Percentiles rank a stretch among this genome's conserved stretches.
Conservation (phyloP, 2,113 vertebrate genomes). For the Chamaetylas fuelleborni region DNA sequence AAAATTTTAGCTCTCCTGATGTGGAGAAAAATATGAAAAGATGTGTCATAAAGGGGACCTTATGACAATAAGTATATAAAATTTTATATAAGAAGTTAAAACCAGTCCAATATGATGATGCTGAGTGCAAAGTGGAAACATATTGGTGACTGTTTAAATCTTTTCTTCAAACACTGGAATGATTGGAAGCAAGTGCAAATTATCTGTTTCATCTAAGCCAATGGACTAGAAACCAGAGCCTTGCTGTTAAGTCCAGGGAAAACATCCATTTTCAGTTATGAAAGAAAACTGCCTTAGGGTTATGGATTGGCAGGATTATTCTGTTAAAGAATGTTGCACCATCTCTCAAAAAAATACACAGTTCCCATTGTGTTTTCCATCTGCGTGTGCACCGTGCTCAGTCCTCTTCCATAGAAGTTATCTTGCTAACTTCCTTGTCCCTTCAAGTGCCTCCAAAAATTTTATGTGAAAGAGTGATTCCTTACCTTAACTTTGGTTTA, state of each 20-base stretch:
- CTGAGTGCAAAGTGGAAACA: not conserved
- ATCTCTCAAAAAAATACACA: not conserved
- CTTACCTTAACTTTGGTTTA: not conserved
- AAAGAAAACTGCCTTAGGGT: not conserved
- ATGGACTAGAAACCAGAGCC: not conserved
- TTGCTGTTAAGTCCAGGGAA: not conserved
- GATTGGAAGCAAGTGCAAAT: not conserved
- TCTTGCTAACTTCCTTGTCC: not conserved
- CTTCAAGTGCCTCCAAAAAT: not conserved
- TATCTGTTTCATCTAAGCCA: not conserved
- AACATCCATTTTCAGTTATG: not conserved
- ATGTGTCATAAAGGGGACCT: not conserved
- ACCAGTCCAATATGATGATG: not conserved
- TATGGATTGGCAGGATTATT: not conserved
- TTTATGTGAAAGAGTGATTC: not conserved
- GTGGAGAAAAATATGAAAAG: not conserved
- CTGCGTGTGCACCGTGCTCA: rapidly evolving
- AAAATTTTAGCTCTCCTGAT: not conserved
- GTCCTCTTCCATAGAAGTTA: not conserved
- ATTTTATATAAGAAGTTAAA: not conserved
- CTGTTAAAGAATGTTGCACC: not conserved
- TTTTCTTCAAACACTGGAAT: not conserved
- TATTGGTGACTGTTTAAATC: not conserved
- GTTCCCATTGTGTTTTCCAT: not conserved
- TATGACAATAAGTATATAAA: not conserved